These are phyloP conservation scores for Latrodectus elegans DNA, from an alignment of 2,888 invertebrate species.

Conservation along the genomic window DNA sequence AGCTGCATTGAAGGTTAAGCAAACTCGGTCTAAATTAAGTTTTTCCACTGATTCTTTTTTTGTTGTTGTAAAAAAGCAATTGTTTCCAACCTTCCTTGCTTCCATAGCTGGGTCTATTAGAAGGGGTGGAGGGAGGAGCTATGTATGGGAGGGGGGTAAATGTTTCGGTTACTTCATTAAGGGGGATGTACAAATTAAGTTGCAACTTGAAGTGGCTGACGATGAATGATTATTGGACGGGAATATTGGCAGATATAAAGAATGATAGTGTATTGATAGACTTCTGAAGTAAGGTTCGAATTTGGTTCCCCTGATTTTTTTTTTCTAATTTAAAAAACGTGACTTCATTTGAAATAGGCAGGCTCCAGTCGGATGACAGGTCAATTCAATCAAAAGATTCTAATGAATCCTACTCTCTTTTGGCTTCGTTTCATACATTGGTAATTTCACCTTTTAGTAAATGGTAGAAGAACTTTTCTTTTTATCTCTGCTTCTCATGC, in stretches of 20 bases:
- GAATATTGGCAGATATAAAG: slow-evolving; percentile 49
- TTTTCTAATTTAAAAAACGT: slow-evolving; percentile 26
- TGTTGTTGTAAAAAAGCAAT: not conserved
- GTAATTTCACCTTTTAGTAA: too few relatives aligned
- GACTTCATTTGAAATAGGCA: slow-evolving; percentile 10
- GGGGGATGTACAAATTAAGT: slow-evolving; percentile 46
- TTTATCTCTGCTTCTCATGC: too few relatives aligned
- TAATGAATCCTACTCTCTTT: slow-evolving; percentile 12
- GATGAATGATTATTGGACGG: slow-evolving; percentile 50
- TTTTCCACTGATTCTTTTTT: slow-evolving; percentile 36
- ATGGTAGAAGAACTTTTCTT: too few relatives aligned
- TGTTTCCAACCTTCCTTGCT: slow-evolving; percentile 8
- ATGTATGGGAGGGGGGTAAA: not conserved
- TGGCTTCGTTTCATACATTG: too few relatives aligned
- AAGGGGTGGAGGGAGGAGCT: not conserved
- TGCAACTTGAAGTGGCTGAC: slow-evolving; percentile 31
- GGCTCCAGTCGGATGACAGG: slow-evolving; percentile 1
- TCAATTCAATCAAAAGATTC: slow-evolving; percentile 41
- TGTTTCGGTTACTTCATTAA: slow-evolving; percentile 39
- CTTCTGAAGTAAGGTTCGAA: slow-evolving; percentile 35
- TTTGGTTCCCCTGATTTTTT: slow-evolving; percentile 2
- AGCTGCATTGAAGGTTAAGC: slow-evolving; percentile 49
- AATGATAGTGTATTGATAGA: slow-evolving; percentile 59
- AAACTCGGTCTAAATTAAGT: slow-evolving; percentile 64
- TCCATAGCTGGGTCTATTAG: not conserved